These are phyloP conservation scores for Neuroterus valhalla DNA, from an alignment of 1,140 invertebrate genomes.

Conservation along the genomic window DNA sequence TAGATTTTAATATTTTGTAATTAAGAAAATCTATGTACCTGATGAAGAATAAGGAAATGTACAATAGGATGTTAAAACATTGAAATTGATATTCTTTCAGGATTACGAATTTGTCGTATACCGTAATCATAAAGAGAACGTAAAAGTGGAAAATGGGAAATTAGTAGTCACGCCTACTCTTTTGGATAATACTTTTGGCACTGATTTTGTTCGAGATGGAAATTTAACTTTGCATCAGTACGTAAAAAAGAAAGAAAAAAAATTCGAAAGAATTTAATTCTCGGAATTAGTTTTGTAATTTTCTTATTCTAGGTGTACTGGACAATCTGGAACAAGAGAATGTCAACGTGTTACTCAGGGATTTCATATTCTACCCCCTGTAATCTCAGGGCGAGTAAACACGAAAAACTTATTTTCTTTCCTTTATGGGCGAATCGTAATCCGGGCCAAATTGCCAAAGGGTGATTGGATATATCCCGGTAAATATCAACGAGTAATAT, in stretches of 20 bases:
- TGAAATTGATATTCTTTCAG: slow-evolving; percentile 52
- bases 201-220: slow-evolving; percentile 74
- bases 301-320: slow-evolving; percentile 77
- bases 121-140: slow-evolving; percentile 77
- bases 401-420: slow-evolving; percentile 77
- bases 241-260: slow-evolving; percentile 30
- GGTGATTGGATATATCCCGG: slow-evolving; percentile 83
- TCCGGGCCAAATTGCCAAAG: slow-evolving; percentile 79
- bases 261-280: slow-evolving; percentile 41
- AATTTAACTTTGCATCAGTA: slow-evolving; percentile 74
- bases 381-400: slow-evolving; percentile 81
- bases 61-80: background rate
- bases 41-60: background rate
- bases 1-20: slow-evolving; percentile 12
- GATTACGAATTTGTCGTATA: slow-evolving; percentile 84
- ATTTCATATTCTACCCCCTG: slow-evolving; percentile 79
- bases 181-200: slow-evolving; percentile 77
- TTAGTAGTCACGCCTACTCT: slow-evolving; percentile 80
- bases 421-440: slow-evolving; percentile 78
- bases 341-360: slow-evolving; percentile 74
- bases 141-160: slow-evolving; percentile 77
- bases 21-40: background rate
- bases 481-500: slow-evolving; percentile 52
- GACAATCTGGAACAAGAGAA: slow-evolving; percentile 61
- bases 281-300: slow-evolving; percentile 31